phyloP scores from a whole-genome alignment of 2,113 vertebrate genomes.

The Formicarius rufipectus region DNA sequence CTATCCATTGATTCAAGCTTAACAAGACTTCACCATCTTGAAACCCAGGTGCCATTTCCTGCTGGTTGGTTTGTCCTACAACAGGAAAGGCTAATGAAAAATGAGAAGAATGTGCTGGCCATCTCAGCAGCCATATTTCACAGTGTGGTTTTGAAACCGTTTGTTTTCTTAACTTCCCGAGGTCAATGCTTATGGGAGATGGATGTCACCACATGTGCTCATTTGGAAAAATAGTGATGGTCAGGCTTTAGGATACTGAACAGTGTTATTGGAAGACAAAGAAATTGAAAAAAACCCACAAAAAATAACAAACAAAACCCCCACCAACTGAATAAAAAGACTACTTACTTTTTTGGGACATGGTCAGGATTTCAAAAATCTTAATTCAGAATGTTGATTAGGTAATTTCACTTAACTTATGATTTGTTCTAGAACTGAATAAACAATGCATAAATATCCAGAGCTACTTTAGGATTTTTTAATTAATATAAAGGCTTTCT shows the following conservation, averaged over 20 bases:
- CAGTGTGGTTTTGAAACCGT: slow-evolving; percentile 39
- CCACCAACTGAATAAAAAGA: neutral
- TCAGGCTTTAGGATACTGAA: neutral
- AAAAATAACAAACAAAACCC: neutral
- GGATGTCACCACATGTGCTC: slow-evolving; percentile 61
- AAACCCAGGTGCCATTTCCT: neutral
- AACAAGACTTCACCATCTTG: neutral
- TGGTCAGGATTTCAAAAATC: neutral
- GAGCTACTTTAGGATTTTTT: neutral
- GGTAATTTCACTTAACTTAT: neutral
- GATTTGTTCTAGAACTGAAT: neutral
- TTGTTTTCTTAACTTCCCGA: slow-evolving; percentile 71
- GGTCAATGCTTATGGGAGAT: slow-evolving; percentile 53
- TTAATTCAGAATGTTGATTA: neutral
- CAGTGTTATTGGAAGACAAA: neutral
- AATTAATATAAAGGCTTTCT: neutral
- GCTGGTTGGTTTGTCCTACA: slow-evolving; percentile 14
- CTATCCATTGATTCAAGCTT: neutral
- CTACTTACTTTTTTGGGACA: neutral
- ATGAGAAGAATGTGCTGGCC: slow-evolving; percentile 59
- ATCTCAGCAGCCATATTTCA: slow-evolving; percentile 58
- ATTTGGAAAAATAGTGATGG: neutral
- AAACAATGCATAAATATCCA: neutral
- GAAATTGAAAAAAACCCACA: neutral
- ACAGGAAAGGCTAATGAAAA: slow-evolving; percentile 39